phyloP scores from a whole-genome alignment of 2,113 vertebrate genomes.

The Tragelaphus strepsiceros region DNA sequence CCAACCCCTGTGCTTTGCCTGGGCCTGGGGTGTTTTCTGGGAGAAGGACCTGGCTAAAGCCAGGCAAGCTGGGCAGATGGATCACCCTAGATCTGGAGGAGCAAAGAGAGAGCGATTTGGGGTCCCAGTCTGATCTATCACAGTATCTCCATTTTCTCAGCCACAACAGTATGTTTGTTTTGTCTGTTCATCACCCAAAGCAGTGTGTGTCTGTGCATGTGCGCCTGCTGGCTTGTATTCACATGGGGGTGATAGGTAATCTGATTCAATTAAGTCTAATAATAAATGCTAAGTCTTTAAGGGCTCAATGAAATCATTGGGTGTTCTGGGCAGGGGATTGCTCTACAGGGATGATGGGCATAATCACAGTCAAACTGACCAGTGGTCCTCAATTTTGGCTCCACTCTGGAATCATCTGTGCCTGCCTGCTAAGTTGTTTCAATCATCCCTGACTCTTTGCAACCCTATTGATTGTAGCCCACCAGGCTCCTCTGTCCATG shows the following conservation, averaged over 20 bases:
- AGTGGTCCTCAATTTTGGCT: not conserved
- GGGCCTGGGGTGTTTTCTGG: not conserved
- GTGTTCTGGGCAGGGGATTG: not conserved
- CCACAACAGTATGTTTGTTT: not conserved
- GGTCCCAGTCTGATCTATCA: not conserved
- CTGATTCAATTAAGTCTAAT: not conserved
- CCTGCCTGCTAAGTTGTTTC: not conserved
- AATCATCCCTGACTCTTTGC: not conserved
- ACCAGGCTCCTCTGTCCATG: not conserved
- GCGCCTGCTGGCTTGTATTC: not conserved
- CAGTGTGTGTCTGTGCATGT: not conserved
- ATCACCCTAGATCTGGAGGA: not conserved
- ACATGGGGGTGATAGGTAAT: not conserved
- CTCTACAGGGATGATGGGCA: not conserved
- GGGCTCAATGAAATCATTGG: not conserved
- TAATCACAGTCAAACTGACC: not conserved
- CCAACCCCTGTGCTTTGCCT: not conserved
- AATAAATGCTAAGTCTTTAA: not conserved
- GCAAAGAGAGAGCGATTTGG: not conserved
- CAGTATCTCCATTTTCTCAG: not conserved
- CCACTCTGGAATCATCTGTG: not conserved
- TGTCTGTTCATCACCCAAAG: not conserved
- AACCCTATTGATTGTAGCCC: not conserved
- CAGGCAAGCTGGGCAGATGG: not conserved
- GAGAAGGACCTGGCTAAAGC: not conserved